Conservation (phyloP, 1,140 invertebrate genomes). For the Glomeris maerens region DNA sequence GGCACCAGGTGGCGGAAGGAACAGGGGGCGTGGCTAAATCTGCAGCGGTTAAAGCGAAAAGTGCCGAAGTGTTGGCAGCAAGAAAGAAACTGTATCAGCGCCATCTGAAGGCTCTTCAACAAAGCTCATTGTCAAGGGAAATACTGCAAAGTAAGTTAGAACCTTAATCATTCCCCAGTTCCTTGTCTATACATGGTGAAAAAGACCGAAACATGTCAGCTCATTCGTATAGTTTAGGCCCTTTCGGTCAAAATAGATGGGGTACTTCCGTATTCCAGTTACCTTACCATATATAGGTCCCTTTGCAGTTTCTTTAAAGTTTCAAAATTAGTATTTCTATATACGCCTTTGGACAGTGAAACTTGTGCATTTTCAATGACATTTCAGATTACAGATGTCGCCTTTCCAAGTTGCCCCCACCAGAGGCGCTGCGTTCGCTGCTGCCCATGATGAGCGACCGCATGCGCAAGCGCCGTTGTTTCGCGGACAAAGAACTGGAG, state of each 20-base stretch:
- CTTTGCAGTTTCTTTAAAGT: not conserved
- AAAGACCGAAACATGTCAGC: not conserved
- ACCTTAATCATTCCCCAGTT: not conserved
- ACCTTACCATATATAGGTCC: not conserved
- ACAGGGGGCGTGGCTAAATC: constrained; percentile 17
- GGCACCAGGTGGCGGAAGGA: constrained; percentile 26
- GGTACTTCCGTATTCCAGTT: not conserved
- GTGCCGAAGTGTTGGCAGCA: constrained; percentile 27
- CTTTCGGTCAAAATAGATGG: not conserved
- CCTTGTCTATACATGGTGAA: not conserved
- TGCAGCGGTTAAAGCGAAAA: constrained; percentile 24
- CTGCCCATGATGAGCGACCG: constrained; percentile 29
- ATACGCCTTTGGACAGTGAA: not conserved
- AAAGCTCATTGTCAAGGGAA: constrained; percentile 20
- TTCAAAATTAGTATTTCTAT: not conserved
- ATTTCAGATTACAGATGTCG: constrained; percentile 20
- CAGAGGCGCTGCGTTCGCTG: constrained; percentile 21
- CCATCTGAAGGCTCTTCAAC: constrained; percentile 31
- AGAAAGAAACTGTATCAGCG: constrained; percentile 33
- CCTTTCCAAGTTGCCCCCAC: constrained; percentile 20
- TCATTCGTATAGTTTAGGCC: not conserved
- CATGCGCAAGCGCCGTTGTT: constrained; percentile 33
- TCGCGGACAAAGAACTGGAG: constrained; percentile 36
- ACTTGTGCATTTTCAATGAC: constrained; percentile 1
- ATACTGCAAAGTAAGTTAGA: not conserved